These are phyloP conservation scores for Oikopleura albicans DNA, from an alignment of 23 tunicate species.

Conservation along the genomic window DNA sequence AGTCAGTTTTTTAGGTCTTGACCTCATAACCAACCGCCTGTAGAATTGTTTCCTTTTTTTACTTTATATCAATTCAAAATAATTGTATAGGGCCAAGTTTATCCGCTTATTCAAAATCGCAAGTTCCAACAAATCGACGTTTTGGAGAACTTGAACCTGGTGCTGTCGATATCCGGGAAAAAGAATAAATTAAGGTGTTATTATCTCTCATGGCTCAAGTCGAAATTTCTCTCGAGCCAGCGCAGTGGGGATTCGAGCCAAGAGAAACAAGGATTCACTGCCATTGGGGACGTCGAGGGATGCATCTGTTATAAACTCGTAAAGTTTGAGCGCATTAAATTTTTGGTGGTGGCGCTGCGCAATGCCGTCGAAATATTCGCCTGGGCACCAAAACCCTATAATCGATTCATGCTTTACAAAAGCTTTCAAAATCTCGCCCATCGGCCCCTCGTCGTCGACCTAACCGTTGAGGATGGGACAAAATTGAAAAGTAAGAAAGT, in stretches of 20 bases:
- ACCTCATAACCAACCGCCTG: neutral
- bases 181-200: slow-evolving; percentile 19
- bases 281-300: slow-evolving; percentile 18
- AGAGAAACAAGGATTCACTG: neutral
- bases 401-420: slow-evolving; percentile 12
- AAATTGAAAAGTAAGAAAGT: neutral
- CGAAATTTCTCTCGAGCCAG: neutral
- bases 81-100: neutral
- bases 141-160: slow-evolving; percentile 5
- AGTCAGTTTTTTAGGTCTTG: too few relatives aligned
- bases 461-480: slow-evolving; percentile 16
- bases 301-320: slow-evolving; percentile 18
- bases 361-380: slow-evolving; percentile 14
- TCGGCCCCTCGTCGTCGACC: slow-evolving; percentile 13
- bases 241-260: too few relatives aligned
- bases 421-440: neutral
- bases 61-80: neutral
- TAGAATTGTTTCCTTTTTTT: neutral
- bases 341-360: slow-evolving; percentile 13
- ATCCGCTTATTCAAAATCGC: slow-evolving; percentile 13
- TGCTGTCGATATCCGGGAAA: slow-evolving; percentile 19
- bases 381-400: slow-evolving; percentile 18
- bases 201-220: slow-evolving; percentile 16
- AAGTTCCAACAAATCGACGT: slow-evolving; percentile 20
- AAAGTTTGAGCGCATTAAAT: slow-evolving; percentile 13